Evolutionary conservation across 2,797 vertebrate species (phyloP).

Genomic region (Chaetophractus vellerosus): DNA sequence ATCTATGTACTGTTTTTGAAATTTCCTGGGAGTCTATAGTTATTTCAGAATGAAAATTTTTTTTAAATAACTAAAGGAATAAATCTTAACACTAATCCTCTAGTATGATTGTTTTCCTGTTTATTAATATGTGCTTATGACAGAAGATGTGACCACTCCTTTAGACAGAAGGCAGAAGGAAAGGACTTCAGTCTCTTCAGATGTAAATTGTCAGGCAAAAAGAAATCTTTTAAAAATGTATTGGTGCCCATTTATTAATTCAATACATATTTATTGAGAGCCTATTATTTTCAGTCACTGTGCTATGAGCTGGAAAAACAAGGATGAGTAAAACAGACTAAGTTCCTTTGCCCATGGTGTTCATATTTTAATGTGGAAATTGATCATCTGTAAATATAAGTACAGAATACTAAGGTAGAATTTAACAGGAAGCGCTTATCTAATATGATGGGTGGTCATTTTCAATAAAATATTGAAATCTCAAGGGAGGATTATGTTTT

Average conservation of each 20-base stretch:
- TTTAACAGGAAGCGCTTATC: background rate
- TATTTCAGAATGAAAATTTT: constrained; percentile 22
- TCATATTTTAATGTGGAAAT: background rate
- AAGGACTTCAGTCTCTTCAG: background rate
- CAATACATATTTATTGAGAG: background rate
- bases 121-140: background rate
- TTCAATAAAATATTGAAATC: constrained; percentile 7
- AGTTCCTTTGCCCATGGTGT: background rate
- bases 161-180: background rate
- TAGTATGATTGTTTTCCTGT: background rate
- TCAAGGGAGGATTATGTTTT: background rate
- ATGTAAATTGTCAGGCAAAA: background rate
- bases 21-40: background rate
- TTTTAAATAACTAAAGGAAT: background rate
- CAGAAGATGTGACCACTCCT: background rate
- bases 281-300: background rate
- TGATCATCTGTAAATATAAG: background rate
- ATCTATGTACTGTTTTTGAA: background rate
- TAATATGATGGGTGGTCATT: background rate
- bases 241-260: background rate
- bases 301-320: background rate
- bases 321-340: background rate
- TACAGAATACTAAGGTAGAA: background rate
- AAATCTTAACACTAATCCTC: background rate
- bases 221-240: background rate